These are phyloP conservation scores for Bufotes viridis DNA, from an alignment of 2,797 vertebrate species.

Conservation along the genomic window DNA sequence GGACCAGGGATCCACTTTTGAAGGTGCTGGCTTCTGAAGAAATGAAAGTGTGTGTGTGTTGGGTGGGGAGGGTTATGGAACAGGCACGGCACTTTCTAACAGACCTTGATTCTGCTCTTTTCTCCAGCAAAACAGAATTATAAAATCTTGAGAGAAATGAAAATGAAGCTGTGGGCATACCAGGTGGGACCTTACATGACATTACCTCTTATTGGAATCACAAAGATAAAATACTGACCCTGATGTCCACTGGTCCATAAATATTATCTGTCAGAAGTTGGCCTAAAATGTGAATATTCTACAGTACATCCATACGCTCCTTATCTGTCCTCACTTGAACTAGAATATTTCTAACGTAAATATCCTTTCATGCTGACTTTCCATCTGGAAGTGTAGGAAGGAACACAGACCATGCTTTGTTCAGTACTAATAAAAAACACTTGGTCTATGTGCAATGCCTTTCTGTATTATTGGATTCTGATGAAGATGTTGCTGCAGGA, in stretches of 20 bases:
- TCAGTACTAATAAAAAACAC: neutral
- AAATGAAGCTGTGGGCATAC: neutral
- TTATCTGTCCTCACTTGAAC: conserved; percentile 25
- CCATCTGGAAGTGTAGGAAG: conserved; percentile 51
- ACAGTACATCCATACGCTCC: conserved; percentile 1
- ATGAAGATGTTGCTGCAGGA: neutral
- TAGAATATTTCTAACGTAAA: conserved; percentile 26
- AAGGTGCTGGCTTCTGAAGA: no score
- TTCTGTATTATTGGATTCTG: neutral
- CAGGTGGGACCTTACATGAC: neutral
- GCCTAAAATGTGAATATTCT: neutral
- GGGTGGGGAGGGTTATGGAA: no score
- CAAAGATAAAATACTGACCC: neutral
- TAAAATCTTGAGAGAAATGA: neutral
- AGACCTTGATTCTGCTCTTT: neutral
- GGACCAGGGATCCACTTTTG: no score
- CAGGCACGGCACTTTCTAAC: no score
- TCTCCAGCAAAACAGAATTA: neutral
- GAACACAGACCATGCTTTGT: conserved; percentile 21
- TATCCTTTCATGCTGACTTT: conserved; percentile 50
- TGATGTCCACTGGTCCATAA: conserved; percentile 14
- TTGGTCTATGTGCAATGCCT: neutral
- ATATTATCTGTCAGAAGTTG: conserved; percentile 6
- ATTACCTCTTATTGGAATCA: neutral
- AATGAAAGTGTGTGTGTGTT: neutral